Percentiles rank a stretch among this genome's conserved stretches.
These are phyloP conservation scores for Schizopygopsis malacanthus DNA, from an alignment of 2,797 vertebrate species.

Conservation along the genomic window DNA sequence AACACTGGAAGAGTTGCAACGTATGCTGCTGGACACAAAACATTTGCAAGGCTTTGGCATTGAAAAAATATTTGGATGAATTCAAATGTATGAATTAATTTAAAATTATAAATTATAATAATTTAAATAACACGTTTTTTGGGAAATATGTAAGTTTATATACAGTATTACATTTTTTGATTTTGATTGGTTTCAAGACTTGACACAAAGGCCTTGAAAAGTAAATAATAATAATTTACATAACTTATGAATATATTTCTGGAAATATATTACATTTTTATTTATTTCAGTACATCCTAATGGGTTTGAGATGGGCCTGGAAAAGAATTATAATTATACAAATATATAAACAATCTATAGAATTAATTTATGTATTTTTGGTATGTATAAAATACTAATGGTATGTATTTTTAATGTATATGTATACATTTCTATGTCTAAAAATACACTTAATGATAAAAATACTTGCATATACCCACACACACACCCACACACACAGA, in stretches of 20 bases:
- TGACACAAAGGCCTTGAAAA: not conserved
- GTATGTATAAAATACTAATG: too few relatives aligned
- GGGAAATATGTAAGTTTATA: too few relatives aligned
- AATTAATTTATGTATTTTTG: not conserved
- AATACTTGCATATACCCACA: not conserved
- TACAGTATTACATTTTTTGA: not conserved
- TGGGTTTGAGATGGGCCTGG: not conserved
- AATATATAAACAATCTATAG: not conserved
- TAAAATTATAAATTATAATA: not conserved
- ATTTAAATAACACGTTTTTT: too few relatives aligned
- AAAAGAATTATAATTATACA: not conserved
- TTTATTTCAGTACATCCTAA: not conserved
- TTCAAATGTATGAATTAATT: too few relatives aligned
- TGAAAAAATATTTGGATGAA: not conserved
- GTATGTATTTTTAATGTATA: not conserved
- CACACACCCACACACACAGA: not conserved
- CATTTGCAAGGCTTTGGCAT: not conserved
- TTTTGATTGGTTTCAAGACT: not conserved
- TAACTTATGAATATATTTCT: not conserved
- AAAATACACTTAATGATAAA: not conserved
- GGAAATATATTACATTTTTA: not conserved
- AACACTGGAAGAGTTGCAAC: not conserved
- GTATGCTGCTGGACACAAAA: not conserved
- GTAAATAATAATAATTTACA: not conserved
- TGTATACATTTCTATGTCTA: not conserved